phyloP scores from a whole-genome alignment of 2,888 invertebrate species.

The Idaea aversata region DNA sequence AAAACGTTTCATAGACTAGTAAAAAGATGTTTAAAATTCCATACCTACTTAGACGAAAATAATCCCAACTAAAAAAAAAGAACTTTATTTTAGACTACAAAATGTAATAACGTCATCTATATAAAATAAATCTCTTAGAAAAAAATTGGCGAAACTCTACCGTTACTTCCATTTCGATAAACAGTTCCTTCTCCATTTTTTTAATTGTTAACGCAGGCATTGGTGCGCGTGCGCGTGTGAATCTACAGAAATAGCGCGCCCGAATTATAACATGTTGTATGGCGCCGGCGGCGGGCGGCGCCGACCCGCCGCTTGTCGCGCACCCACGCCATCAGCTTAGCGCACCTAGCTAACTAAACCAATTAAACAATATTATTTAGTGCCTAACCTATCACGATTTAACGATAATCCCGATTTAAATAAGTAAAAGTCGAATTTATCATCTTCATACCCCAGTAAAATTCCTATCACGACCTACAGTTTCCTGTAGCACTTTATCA shows the following conservation, averaged over 20 bases:
- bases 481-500: constrained; percentile 27
- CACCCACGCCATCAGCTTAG: constrained; percentile 32
- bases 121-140: neutral
- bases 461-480: constrained; percentile 11
- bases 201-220: constrained; percentile 58
- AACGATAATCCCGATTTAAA: neutral
- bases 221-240: constrained; percentile 66
- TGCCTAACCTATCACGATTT: neutral
- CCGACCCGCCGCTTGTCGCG: constrained; percentile 57
- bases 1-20: neutral
- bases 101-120: too few relatives aligned
- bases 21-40: neutral
- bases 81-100: too few relatives aligned
- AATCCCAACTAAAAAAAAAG: too few relatives aligned
- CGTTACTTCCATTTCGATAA: neutral
- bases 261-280: constrained; percentile 74
- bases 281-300: constrained; percentile 71
- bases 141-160: neutral
- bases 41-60: neutral
- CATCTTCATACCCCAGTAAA: neutral
- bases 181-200: constrained; percentile 40
- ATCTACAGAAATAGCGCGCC: constrained; percentile 75
- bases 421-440: neutral
- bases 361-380: constrained; percentile 1
- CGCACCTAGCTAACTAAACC: constrained; percentile 17